Evolutionary conservation across 2,888 invertebrate species (phyloP).

Genomic region (Steinernema scapterisci): DNA sequence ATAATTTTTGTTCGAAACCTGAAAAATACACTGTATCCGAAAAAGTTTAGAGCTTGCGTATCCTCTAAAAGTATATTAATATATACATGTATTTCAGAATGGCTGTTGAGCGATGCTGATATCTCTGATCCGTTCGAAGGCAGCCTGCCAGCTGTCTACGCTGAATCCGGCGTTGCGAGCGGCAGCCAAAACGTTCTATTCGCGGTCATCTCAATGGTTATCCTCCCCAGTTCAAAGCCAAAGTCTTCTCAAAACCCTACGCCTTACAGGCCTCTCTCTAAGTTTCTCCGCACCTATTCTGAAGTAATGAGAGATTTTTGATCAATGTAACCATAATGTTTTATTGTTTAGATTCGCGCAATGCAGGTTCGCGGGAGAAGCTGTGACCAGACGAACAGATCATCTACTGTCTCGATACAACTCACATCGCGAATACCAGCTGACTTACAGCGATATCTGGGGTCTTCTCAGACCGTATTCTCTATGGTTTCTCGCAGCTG

Average conservation of each 20-base stretch:
- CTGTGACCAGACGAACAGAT: not conserved
- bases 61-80: no score
- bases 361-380: not conserved
- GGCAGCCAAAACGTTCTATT: not conserved
- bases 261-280: not conserved
- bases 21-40: no score
- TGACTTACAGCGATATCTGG: conserved; percentile 54
- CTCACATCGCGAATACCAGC: not conserved
- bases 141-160: not conserved
- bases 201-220: not conserved
- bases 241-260: not conserved
- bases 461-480: conserved; percentile 54
- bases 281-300: conserved; percentile 1
- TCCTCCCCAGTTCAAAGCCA: not conserved
- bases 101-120: not conserved
- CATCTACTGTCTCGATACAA: conserved; percentile 2
- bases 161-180: not conserved
- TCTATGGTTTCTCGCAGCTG: conserved; percentile 59
- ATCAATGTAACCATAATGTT: not conserved
- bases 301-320: not conserved
- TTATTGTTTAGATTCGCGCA: conserved; percentile 20
- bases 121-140: not conserved
- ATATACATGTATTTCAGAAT: no score
- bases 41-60: no score
- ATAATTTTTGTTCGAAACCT: no score